Percentiles rank a stretch among this genome's conserved stretches.
phyloP scores from a whole-genome alignment of 92 coral and sea anemone genomes.

The Porites cylindrica region DNA sequence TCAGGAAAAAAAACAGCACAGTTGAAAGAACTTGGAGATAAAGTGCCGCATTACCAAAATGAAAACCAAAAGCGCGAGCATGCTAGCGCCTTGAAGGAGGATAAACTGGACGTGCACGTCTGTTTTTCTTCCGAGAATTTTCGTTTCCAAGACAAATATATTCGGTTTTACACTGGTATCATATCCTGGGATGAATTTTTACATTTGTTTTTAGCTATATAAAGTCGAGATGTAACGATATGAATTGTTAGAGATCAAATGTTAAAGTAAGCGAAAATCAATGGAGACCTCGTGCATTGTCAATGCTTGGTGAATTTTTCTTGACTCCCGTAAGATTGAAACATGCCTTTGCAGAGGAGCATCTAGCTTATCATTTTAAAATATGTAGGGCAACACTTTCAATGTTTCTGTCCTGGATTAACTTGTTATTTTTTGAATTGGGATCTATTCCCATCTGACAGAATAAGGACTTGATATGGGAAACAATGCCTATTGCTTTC shows the following conservation, averaged over 20 bases:
- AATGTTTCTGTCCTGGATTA: conserved; percentile 37
- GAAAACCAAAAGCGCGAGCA: conserved; percentile 28
- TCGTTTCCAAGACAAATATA: conserved; percentile 35
- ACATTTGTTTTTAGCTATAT: conserved; percentile 35
- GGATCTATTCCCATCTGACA: conserved; percentile 67
- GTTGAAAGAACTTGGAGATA: conserved; percentile 46
- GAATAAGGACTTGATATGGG: conserved; percentile 49
- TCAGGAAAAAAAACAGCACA: conserved; percentile 21
- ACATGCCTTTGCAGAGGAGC: conserved; percentile 34
- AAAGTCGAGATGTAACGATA: conserved; percentile 15
- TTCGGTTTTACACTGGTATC: conserved; percentile 56
- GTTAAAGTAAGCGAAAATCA: conserved; percentile 28
- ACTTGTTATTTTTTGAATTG: conserved; percentile 40
- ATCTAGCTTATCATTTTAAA: conserved; percentile 32
- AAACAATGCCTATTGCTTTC: conserved; percentile 28
- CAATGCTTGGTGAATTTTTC: conserved; percentile 50
- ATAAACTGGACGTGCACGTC: neutral
- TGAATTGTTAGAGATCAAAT: conserved; percentile 49
- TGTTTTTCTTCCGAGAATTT: conserved; percentile 53
- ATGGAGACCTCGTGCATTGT: conserved; percentile 47
- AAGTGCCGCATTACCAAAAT: conserved; percentile 26
- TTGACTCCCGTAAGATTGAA: conserved; percentile 38
- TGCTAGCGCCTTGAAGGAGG: conserved; percentile 37
- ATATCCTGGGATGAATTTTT: conserved; percentile 42
- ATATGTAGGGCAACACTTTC: conserved; percentile 26